phyloP scores from a whole-genome alignment of 2,888 invertebrate species.

The Agrochola lychnidis region DNA sequence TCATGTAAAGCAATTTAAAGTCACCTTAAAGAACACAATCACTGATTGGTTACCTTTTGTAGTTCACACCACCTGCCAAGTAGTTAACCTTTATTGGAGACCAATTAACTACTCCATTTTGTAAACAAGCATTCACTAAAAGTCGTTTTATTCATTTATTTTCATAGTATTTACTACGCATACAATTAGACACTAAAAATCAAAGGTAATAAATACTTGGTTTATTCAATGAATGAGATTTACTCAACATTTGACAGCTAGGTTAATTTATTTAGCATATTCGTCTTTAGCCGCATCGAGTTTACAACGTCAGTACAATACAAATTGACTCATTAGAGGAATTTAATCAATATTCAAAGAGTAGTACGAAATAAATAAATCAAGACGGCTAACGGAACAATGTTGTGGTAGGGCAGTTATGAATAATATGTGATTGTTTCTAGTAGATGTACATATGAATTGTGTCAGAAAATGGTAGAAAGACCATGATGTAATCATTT shows the following conservation, averaged over 20 bases:
- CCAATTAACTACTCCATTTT: constrained; percentile 50
- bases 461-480: constrained; percentile 9
- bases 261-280: constrained; percentile 25
- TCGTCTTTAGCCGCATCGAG: constrained; percentile 6
- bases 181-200: constrained; percentile 22
- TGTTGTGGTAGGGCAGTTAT: constrained; percentile 84
- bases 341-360: constrained; percentile 65
- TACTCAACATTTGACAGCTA: neutral
- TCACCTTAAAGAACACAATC: constrained; percentile 49
- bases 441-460: constrained; percentile 58
- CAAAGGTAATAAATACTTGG: constrained; percentile 2
- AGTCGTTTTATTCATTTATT: constrained; percentile 49
- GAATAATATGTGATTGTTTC: constrained; percentile 65
- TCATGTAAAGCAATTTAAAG: constrained; percentile 64
- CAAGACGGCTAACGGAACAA: constrained; percentile 61
- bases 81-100: constrained; percentile 56
- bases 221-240: constrained; percentile 8
- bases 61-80: constrained; percentile 60
- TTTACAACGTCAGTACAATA: constrained; percentile 43
- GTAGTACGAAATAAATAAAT: constrained; percentile 57
- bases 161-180: constrained; percentile 16
- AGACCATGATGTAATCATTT: constrained; percentile 13
- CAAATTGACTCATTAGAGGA: constrained; percentile 54
- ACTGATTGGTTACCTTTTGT: constrained; percentile 56
- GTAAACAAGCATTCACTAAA: constrained; percentile 23